Evolutionary conservation across 2,888 invertebrate species (phyloP).

Genomic region (Monochamus alternatus): DNA sequence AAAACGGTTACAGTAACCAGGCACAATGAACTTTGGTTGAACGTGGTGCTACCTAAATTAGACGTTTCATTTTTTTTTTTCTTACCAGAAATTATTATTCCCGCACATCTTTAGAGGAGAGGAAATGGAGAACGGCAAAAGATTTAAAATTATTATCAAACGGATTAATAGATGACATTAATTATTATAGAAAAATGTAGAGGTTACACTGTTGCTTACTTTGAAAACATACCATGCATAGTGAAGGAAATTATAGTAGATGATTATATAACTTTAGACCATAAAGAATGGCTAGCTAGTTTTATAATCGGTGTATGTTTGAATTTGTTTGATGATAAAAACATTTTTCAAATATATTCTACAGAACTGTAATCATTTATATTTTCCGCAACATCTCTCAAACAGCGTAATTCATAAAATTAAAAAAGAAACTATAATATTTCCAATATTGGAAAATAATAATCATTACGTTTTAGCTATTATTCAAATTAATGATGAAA

Average conservation of each 20-base stretch:
- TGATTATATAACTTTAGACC: background rate
- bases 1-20: slow-evolving; percentile 18
- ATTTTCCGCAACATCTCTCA: background rate
- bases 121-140: background rate
- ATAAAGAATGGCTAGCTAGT: background rate
- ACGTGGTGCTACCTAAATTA: background rate
- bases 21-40: slow-evolving; percentile 17
- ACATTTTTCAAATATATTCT: background rate
- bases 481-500: background rate
- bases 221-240: background rate
- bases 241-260: background rate
- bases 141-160: background rate
- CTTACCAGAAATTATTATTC: background rate
- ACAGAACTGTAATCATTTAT: background rate
- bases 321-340: background rate
- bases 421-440: background rate
- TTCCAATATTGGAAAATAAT: slow-evolving; percentile 2
- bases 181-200: background rate
- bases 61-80: background rate
- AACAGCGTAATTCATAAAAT: background rate
- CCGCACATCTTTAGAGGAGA: background rate
- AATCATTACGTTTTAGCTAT: background rate
- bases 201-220: background rate
- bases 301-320: background rate
- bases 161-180: background rate